Percentiles rank a stretch among this genome's conserved stretches.
These are phyloP conservation scores for Dryobates pubescens DNA, from an alignment of 2,797 vertebrate genomes.

Conservation along the genomic window DNA sequence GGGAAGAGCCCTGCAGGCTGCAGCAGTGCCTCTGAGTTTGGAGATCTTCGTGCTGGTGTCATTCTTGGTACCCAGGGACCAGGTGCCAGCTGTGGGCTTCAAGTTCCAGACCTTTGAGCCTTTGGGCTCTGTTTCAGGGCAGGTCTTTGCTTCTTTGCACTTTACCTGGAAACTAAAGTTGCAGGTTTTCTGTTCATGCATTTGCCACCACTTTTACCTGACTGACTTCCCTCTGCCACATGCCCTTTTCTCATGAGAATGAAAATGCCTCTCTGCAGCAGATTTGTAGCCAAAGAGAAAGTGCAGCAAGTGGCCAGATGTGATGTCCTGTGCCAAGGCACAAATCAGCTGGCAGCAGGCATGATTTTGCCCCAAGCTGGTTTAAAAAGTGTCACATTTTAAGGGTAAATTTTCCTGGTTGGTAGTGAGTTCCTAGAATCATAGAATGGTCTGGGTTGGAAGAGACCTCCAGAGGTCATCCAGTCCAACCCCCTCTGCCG, in stretches of 20 bases:
- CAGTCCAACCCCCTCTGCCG: too few relatives aligned
- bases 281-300: not conserved
- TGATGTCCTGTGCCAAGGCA: not conserved
- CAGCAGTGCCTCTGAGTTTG: not conserved
- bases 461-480: too few relatives aligned
- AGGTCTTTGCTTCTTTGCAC: not conserved
- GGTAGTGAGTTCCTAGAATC: not conserved
- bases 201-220: not conserved
- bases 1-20: not conserved
- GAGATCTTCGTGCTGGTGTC: fast-evolving
- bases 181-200: fast-evolving
- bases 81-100: not conserved
- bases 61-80: not conserved
- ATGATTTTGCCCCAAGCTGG: not conserved
- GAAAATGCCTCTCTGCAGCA: not conserved
- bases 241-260: not conserved
- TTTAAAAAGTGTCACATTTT: not conserved
- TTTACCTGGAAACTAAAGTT: not conserved
- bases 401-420: not conserved
- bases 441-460: too few relatives aligned
- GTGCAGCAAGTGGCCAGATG: not conserved
- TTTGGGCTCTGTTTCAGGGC: not conserved
- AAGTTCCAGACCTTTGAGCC: not conserved
- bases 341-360: not conserved
- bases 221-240: not conserved